These are phyloP conservation scores for Parasteatoda tepidariorum DNA, from an alignment of 1,140 invertebrate genomes.

Conservation along the genomic window DNA sequence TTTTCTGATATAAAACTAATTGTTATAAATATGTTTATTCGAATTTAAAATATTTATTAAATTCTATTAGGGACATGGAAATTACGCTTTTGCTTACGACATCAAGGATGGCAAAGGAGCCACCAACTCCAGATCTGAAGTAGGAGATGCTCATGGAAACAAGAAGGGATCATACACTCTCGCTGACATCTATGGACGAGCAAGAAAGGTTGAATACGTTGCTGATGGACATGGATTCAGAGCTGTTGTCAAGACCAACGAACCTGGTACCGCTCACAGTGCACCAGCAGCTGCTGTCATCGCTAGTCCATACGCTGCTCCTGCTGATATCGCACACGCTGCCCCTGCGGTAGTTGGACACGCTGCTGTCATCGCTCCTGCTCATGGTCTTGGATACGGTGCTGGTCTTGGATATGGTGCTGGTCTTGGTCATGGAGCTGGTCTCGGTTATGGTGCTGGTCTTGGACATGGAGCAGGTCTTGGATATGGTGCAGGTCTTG, in stretches of 20 bases:
- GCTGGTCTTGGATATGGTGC: no score
- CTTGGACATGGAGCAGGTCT: no score
- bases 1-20: background rate
- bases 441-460: no score
- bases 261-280: no score
- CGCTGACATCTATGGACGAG: conserved; percentile 60
- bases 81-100: conserved; percentile 63
- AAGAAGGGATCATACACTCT: conserved; percentile 43
- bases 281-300: conserved; percentile 42
- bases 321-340: background rate
- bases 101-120: conserved; percentile 61
- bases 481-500: no score
- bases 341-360: background rate
- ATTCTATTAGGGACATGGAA: conserved; percentile 55
- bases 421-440: no score
- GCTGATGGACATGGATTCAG: no score
- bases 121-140: conserved; percentile 61
- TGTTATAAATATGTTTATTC: background rate
- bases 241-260: no score
- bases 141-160: conserved; percentile 63
- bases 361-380: background rate
- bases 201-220: no score
- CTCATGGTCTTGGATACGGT: no score
- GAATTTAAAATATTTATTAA: background rate
- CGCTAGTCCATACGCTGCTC: conserved; percentile 11